phyloP scores from a whole-genome alignment of 2,113 vertebrate genomes.

The Misgurnus mizolepis region DNA sequence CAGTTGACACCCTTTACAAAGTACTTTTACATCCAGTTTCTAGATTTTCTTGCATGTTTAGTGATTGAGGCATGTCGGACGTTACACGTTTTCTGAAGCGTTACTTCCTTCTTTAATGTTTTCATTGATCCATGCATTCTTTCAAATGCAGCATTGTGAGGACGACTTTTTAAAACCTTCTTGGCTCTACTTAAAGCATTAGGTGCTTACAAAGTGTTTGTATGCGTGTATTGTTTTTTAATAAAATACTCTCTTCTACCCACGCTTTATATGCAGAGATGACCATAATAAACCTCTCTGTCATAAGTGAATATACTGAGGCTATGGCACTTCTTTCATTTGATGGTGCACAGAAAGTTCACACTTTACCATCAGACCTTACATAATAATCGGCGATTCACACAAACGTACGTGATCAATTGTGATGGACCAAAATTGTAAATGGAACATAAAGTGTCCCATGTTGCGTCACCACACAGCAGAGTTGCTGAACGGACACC shows the following conservation, averaged over 20 bases:
- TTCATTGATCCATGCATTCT: neutral
- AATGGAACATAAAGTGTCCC: neutral
- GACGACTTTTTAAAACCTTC: neutral
- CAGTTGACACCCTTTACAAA: neutral
- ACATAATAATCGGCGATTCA: neutral
- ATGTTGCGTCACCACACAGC: neutral
- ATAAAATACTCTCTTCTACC: too few species aligned
- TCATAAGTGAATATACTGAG: too few species aligned
- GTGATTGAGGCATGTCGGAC: neutral
- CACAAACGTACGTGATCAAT: neutral
- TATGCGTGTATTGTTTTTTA: too few species aligned
- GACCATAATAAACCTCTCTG: too few species aligned
- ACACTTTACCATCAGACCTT: neutral
- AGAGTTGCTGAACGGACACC: slow-evolving; percentile 11
- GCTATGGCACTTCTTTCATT: neutral
- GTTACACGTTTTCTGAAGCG: neutral
- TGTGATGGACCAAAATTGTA: neutral
- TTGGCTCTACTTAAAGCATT: neutral
- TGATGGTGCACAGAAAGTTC: too few species aligned
- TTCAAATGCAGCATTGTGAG: neutral
- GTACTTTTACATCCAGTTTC: neutral
- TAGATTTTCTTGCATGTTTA: slow-evolving; percentile 6
- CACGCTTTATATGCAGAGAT: too few species aligned
- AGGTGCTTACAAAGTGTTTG: slow-evolving; percentile 38
- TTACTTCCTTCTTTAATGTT: neutral